phyloP scores from a whole-genome alignment of 1,140 invertebrate genomes.

The Bombus vancouverensis region DNA sequence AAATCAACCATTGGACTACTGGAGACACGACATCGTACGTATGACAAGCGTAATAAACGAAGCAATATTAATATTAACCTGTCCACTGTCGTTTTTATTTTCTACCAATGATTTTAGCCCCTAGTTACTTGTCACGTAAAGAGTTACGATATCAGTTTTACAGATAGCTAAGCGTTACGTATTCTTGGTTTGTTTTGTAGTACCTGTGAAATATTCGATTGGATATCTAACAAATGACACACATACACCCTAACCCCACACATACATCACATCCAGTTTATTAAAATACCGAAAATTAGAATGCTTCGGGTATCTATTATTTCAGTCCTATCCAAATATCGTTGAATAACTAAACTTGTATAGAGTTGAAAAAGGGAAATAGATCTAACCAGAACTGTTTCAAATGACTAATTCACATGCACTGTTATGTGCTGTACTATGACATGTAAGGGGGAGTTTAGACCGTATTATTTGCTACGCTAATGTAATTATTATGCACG shows the following conservation, averaged over 20 bases:
- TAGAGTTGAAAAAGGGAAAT: not conserved
- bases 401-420: not conserved
- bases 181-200: too few relatives aligned
- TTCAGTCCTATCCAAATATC: not conserved
- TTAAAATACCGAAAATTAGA: not conserved
- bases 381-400: not conserved
- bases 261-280: not conserved
- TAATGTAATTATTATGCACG: slow-evolving; percentile 43
- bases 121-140: too few relatives aligned
- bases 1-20: slow-evolving; percentile 81
- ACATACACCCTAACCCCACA: not conserved
- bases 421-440: not conserved
- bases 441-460: slow-evolving; percentile 8
- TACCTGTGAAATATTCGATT: not conserved
- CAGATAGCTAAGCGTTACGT: not conserved
- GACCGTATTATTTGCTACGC: not conserved
- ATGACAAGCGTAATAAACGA: slow-evolving; percentile 49
- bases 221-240: not conserved
- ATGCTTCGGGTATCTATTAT: too few relatives aligned
- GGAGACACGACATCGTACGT: slow-evolving; percentile 78
- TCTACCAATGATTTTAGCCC: not conserved
- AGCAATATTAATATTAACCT: slow-evolving; percentile 31
- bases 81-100: slow-evolving; percentile 11
- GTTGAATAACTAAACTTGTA: not conserved
- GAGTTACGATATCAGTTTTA: not conserved